Percentiles rank a stretch among this genome's conserved stretches.
These are phyloP conservation scores for Eupithecia vulgata DNA, from an alignment of 2,888 invertebrate species.

Conservation along the genomic window DNA sequence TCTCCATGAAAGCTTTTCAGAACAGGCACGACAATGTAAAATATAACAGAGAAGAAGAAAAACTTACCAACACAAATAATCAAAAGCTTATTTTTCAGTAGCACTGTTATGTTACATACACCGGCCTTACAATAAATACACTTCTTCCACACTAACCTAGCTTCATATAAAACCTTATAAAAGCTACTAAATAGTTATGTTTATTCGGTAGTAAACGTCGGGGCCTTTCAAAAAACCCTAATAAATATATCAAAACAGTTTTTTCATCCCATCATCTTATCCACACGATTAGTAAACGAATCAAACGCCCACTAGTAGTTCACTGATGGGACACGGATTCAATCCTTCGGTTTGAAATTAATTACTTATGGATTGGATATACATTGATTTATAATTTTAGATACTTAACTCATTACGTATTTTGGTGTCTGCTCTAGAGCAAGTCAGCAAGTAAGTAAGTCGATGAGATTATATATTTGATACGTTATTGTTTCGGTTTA, in stretches of 20 bases:
- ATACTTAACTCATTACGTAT: background rate
- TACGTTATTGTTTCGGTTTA: background rate
- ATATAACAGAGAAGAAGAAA: no score
- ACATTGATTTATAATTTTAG: background rate
- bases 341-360: background rate
- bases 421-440: background rate
- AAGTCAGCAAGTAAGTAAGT: no score
- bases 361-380: background rate
- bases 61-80: no score
- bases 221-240: constrained; percentile 63
- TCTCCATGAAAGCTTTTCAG: no score
- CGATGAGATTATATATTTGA: no score
- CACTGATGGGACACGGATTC: background rate
- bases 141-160: constrained; percentile 50
- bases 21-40: no score
- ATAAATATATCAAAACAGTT: constrained; percentile 73
- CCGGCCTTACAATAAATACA: background rate
- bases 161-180: constrained; percentile 72
- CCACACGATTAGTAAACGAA: constrained; percentile 36
- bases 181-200: constrained; percentile 77
- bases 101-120: background rate
- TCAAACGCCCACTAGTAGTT: constrained; percentile 21
- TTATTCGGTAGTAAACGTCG: constrained; percentile 75
- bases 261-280: constrained; percentile 45
- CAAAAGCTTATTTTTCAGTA: no score